Evolutionary conservation across 2,888 invertebrate genomes (phyloP).

Genomic region (Napeogenes inachia): DNA sequence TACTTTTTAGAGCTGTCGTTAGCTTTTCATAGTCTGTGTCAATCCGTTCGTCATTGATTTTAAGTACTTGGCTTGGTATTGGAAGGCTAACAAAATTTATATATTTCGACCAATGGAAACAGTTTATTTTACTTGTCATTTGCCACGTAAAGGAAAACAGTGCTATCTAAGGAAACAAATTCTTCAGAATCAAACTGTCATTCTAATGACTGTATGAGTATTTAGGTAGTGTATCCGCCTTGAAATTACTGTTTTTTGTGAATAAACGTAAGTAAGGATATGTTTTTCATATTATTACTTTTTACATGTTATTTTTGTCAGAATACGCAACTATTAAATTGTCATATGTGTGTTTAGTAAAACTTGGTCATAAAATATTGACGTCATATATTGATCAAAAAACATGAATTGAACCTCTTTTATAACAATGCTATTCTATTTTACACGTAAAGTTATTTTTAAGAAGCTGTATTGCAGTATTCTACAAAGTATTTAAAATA

Average conservation of each 20-base stretch:
- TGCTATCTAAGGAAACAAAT: conserved; percentile 50
- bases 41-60: conserved; percentile 21
- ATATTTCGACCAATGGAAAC: conserved; percentile 27
- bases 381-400: conserved; percentile 69
- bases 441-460: not conserved
- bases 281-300: conserved; percentile 26
- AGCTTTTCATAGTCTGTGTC: not conserved
- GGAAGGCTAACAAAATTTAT: conserved; percentile 15
- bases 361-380: conserved; percentile 39
- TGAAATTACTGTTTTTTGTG: conserved; percentile 50
- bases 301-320: not conserved
- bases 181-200: conserved; percentile 55
- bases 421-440: conserved; percentile 30
- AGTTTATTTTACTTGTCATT: conserved; percentile 11
- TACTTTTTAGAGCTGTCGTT: not conserved
- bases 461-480: not conserved
- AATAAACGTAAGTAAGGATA: conserved; percentile 55
- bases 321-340: conserved; percentile 2
- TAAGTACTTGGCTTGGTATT: conserved; percentile 19
- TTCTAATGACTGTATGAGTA: conserved; percentile 70
- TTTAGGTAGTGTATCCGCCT: conserved; percentile 55
- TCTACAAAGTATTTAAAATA: not conserved
- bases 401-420: conserved; percentile 40
- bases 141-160: conserved; percentile 45
- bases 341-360: conserved; percentile 5